Percentiles rank a stretch among this genome's conserved stretches.
These are phyloP conservation scores for Aldrovandia affinis DNA, from an alignment of 2,797 vertebrate genomes.

Conservation along the genomic window DNA sequence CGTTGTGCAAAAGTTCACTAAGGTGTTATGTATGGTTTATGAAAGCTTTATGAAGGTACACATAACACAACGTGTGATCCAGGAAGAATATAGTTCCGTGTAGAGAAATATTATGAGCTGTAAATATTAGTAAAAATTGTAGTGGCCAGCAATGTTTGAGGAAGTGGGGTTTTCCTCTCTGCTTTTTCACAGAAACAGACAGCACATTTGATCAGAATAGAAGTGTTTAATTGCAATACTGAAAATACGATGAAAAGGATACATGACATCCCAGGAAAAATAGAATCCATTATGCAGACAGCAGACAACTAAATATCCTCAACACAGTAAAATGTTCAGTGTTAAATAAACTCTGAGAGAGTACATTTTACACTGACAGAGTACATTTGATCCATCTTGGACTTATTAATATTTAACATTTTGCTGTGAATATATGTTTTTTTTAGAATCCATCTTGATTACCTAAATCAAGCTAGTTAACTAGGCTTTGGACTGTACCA, in stretches of 20 bases:
- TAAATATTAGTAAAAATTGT: background rate
- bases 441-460: too few species aligned
- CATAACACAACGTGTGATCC: background rate
- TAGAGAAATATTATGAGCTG: background rate
- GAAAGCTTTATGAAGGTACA: background rate
- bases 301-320: background rate
- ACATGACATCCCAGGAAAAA: background rate
- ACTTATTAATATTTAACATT: too few species aligned
- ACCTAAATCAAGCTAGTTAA: too few species aligned
- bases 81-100: background rate
- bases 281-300: background rate
- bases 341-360: too few species aligned
- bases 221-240: background rate
- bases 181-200: background rate
- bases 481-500: too few species aligned
- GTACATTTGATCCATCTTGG: too few species aligned
- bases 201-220: background rate
- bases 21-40: background rate
- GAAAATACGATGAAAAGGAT: background rate
- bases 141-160: background rate
- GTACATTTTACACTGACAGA: too few species aligned
- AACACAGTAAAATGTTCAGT: too few species aligned
- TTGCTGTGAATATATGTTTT: background rate
- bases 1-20: background rate
- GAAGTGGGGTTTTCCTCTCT: background rate